phyloP scores from a whole-genome alignment of 2,113 vertebrate genomes.

The Gallinago media region DNA sequence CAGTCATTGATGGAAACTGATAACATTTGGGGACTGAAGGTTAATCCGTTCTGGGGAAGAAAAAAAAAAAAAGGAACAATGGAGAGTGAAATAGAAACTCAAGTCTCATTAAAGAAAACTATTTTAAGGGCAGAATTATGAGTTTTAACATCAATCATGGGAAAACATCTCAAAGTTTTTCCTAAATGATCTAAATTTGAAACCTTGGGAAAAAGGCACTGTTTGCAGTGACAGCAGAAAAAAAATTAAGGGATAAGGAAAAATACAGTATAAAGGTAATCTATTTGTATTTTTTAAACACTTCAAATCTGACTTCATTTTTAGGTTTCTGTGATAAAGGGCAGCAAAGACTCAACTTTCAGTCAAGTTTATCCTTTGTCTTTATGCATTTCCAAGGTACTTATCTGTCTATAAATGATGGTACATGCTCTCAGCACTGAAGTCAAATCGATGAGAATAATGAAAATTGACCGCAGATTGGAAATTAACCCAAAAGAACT shows the following conservation, averaged over 20 bases:
- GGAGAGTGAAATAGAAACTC: conserved; percentile 55
- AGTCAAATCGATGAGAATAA: background rate
- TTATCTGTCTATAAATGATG: background rate
- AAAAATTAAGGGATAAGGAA: background rate
- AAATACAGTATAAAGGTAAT: background rate
- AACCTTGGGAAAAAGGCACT: conserved; percentile 14
- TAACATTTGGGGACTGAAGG: conserved; percentile 42
- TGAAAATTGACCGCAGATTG: background rate
- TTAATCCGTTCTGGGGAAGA: background rate
- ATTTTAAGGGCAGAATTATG: conserved; percentile 38
- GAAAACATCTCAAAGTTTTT: conserved; percentile 28
- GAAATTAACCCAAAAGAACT: background rate
- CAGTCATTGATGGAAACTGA: conserved; percentile 56
- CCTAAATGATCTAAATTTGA: conserved; percentile 36
- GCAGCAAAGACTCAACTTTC: background rate
- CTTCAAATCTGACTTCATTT: background rate
- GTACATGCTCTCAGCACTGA: background rate
- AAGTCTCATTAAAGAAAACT: conserved; percentile 54
- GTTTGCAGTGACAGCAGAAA: background rate
- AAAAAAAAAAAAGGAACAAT: conserved; percentile 34
- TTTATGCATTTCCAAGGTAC: background rate
- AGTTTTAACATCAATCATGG: conserved; percentile 43
- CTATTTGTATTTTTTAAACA: background rate
- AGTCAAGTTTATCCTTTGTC: background rate
- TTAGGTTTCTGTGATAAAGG: background rate